phyloP scores from a whole-genome alignment of 2,888 invertebrate genomes.

The Diaprepes abbreviatus region DNA sequence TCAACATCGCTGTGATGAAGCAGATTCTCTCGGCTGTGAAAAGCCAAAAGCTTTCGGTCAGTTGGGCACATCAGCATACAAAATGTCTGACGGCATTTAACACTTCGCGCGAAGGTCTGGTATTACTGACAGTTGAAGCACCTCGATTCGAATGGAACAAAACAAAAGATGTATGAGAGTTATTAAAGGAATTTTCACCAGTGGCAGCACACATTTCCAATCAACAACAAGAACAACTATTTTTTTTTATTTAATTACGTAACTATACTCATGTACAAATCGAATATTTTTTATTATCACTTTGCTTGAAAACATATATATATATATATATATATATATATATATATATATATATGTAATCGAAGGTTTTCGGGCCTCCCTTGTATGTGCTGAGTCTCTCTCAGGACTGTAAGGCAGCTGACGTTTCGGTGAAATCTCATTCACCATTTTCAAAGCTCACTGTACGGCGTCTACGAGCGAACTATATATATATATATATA shows the following conservation, averaged over 20 bases:
- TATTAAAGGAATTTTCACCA: slow-evolving; percentile 34
- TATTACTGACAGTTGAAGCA: slow-evolving; percentile 48
- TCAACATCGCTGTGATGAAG: slow-evolving; percentile 60
- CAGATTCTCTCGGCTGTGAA: slow-evolving; percentile 56
- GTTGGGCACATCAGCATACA: slow-evolving; percentile 54
- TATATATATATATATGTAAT: background rate
- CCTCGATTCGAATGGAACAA: slow-evolving; percentile 36
- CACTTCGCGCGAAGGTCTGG: slow-evolving; percentile 44
- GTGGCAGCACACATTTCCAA: background rate
- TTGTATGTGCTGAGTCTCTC: too few relatives aligned
- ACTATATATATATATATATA: too few relatives aligned
- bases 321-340: too few relatives aligned
- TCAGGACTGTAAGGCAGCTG: too few relatives aligned
- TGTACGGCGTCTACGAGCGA: too few relatives aligned
- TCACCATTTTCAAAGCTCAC: too few relatives aligned
- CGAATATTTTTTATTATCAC: too few relatives aligned
- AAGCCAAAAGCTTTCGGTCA: slow-evolving; percentile 55
- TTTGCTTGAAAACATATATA: background rate
- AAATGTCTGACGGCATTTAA: slow-evolving; percentile 51
- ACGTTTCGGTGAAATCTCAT: too few relatives aligned
- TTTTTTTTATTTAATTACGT: too few relatives aligned
- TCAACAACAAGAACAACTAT: too few relatives aligned
- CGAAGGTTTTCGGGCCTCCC: too few relatives aligned
- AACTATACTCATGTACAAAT: too few relatives aligned
- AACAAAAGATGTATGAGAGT: slow-evolving; percentile 37